These are phyloP conservation scores for Syrrhaptes paradoxus DNA, from an alignment of 2,113 vertebrate genomes.

Conservation along the genomic window DNA sequence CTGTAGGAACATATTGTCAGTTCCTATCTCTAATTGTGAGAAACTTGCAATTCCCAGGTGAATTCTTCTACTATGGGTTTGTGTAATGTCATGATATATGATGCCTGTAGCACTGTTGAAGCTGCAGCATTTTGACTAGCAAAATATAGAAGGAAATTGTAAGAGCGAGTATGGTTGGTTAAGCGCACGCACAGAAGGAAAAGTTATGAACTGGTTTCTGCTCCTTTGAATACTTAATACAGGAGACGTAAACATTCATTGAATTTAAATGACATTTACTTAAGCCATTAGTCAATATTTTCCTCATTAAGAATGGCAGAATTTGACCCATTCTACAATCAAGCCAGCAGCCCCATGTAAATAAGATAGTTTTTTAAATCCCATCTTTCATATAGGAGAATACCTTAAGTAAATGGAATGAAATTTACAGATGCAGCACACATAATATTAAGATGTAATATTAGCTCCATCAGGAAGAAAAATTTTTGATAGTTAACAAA, in stretches of 20 bases:
- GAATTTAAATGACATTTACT: conserved; percentile 46
- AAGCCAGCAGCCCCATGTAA: not conserved
- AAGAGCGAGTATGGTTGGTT: not conserved
- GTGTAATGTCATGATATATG: not conserved
- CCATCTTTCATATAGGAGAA: not conserved
- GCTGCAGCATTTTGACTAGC: not conserved
- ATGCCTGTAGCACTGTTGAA: not conserved
- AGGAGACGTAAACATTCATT: not conserved
- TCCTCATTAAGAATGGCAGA: conserved; percentile 15
- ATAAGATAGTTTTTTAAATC: not conserved
- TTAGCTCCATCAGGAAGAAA: conserved; percentile 23
- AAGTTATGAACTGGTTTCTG: not conserved
- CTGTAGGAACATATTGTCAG: not conserved
- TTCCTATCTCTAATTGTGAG: not conserved
- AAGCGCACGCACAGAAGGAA: not conserved
- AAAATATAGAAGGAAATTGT: not conserved
- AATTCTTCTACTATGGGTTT: fast-evolving
- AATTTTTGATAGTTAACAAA: conserved; percentile 50
- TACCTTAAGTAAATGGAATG: not conserved
- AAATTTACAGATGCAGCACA: conserved; percentile 18
- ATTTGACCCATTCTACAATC: conserved; percentile 29
- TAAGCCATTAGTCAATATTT: conserved; percentile 48
- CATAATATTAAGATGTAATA: conserved; percentile 45
- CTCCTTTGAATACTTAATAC: not conserved
- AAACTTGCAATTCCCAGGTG: not conserved